phyloP scores from a whole-genome alignment of 2,888 invertebrate genomes.

The Pammene fasciana region DNA sequence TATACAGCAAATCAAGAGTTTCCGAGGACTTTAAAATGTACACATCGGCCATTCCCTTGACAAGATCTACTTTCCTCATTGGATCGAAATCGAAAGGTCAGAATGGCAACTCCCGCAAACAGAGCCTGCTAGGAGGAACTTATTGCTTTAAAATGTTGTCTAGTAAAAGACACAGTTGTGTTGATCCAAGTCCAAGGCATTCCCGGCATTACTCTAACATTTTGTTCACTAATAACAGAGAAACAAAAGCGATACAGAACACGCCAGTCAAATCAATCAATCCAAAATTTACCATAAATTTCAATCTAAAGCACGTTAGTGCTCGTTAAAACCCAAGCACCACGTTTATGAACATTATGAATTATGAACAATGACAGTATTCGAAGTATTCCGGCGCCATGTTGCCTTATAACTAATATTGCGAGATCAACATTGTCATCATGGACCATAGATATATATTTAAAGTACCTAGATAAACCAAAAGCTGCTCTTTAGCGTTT shows the following conservation, averaged over 20 bases:
- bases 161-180: neutral
- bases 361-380: conserved; percentile 1
- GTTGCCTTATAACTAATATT: conserved; percentile 1
- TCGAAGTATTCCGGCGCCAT: conserved; percentile 8
- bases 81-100: too few species aligned
- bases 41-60: too few species aligned
- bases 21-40: too few species aligned
- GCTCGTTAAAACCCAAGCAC: conserved; percentile 10
- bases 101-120: neutral
- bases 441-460: neutral
- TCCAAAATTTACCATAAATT: conserved; percentile 15
- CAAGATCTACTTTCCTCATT: too few species aligned
- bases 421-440: conserved; percentile 9
- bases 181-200: conserved; percentile 1
- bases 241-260: neutral
- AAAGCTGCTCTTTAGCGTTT: neutral
- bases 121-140: neutral
- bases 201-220: neutral
- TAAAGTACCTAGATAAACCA: neutral
- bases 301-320: conserved; percentile 15
- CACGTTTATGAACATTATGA: neutral
- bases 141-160: neutral
- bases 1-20: too few species aligned
- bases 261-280: conserved; percentile 20
- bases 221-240: neutral